phyloP scores from a whole-genome alignment of 2,888 invertebrate species.

The Antheraea yamamai region DNA sequence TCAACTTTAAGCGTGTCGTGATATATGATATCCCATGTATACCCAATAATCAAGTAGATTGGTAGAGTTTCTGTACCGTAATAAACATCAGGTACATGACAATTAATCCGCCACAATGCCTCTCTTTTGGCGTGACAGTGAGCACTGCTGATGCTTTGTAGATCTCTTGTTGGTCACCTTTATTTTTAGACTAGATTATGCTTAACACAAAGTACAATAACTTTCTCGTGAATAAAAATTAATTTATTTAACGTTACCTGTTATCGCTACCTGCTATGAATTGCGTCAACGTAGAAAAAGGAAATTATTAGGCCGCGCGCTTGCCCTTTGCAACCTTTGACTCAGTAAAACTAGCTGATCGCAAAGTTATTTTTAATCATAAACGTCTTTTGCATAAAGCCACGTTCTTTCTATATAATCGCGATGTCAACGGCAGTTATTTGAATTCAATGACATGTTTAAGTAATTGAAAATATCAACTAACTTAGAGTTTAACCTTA shows the following conservation, averaged over 20 bases:
- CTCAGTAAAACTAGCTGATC: conserved; percentile 56
- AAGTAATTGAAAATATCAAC: background rate
- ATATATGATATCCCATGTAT: too few species aligned
- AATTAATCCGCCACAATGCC: too few species aligned
- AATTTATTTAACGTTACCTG: background rate
- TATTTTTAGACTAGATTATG: background rate
- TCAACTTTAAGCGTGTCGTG: too few species aligned
- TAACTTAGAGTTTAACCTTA: background rate
- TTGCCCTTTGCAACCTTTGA: conserved; percentile 61
- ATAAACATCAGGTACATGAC: too few species aligned
- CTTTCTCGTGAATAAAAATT: background rate
- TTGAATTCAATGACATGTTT: background rate
- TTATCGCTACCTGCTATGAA: conserved; percentile 25
- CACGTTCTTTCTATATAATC: conserved; percentile 42
- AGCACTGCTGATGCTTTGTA: too few species aligned
- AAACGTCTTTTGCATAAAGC: conserved; percentile 62
- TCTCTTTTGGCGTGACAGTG: too few species aligned
- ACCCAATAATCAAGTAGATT: too few species aligned
- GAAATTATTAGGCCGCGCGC: conserved; percentile 67
- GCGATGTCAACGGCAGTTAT: conserved; percentile 45
- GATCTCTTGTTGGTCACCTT: background rate
- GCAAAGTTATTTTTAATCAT: conserved; percentile 68
- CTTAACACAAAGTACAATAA: background rate
- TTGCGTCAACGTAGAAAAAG: conserved; percentile 47
- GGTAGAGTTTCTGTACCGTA: too few species aligned